Conservation (phyloP, 1,140 invertebrate species). For the Ceratoteleas bidentatus region DNA sequence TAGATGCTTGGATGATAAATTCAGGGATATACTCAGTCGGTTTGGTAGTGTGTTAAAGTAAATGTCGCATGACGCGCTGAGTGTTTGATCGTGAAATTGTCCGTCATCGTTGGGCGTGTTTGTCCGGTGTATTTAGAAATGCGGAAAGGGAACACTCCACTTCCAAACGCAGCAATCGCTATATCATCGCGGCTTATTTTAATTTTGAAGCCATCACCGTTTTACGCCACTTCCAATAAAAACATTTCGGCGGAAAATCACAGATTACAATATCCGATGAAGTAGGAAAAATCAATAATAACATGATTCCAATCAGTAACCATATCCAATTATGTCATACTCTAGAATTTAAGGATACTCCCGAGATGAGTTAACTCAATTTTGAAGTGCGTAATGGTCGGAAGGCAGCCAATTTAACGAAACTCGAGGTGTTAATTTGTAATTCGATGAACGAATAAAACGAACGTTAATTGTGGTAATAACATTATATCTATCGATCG, state of each 20-base stretch:
- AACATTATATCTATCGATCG: conserved; percentile 34
- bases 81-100: conserved; percentile 54
- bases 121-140: conserved; percentile 30
- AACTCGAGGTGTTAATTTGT: conserved; percentile 22
- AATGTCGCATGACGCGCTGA: not conserved
- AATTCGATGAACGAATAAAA: conserved; percentile 46
- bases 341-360: too few species aligned
- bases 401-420: conserved; percentile 6
- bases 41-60: too few species aligned
- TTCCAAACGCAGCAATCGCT: conserved; percentile 15
- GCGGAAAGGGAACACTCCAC: conserved; percentile 25
- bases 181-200: not conserved
- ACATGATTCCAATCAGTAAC: too few species aligned
- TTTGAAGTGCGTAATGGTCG: too few species aligned
- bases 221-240: not conserved
- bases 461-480: conserved; percentile 38
- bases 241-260: too few species aligned
- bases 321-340: too few species aligned
- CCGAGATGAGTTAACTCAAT: too few species aligned
- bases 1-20: too few species aligned
- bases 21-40: too few species aligned
- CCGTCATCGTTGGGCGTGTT: conserved; percentile 22
- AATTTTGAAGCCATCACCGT: not conserved
- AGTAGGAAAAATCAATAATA: too few species aligned
- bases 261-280: not conserved